phyloP scores from a whole-genome alignment of 1,140 invertebrate genomes.

The Drosophila azteca region DNA sequence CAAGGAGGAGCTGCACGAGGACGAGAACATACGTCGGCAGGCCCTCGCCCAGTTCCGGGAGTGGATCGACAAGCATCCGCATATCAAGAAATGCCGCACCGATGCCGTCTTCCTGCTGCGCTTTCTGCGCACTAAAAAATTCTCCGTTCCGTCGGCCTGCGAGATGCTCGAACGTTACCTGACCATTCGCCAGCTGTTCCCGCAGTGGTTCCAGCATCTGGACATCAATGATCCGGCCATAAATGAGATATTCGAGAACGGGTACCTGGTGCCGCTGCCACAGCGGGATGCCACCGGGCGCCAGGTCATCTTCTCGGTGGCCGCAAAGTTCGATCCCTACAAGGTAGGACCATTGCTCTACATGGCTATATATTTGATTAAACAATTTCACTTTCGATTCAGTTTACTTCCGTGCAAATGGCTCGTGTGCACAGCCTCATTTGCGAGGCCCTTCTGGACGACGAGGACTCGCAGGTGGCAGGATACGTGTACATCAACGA shows the following conservation, averaged over 20 bases:
- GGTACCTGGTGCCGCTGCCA: constrained; percentile 91
- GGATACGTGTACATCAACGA: constrained; percentile 93
- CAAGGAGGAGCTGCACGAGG: constrained; percentile 89
- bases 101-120: constrained; percentile 91
- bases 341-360: constrained; percentile 65
- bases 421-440: constrained; percentile 90
- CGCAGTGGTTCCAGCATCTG: constrained; percentile 92
- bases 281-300: constrained; percentile 90
- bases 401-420: constrained; percentile 89
- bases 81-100: constrained; percentile 90
- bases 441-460: constrained; percentile 90
- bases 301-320: constrained; percentile 89
- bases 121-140: constrained; percentile 94
- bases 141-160: constrained; percentile 92
- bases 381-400: background rate
- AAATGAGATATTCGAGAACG: constrained; percentile 91
- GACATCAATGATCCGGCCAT: constrained; percentile 89
- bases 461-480: constrained; percentile 90
- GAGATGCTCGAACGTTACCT: constrained; percentile 94
- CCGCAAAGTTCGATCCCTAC: constrained; percentile 90
- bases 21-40: constrained; percentile 88
- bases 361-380: too few relatives aligned
- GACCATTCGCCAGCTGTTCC: constrained; percentile 90
- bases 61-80: constrained; percentile 90
- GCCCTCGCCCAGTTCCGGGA: constrained; percentile 89